A percentile compares a stretch with the other conserved stretches of the same genome.
Conservation (phyloP, 2,113 vertebrate species). For the Mirounga angustirostris region DNA sequence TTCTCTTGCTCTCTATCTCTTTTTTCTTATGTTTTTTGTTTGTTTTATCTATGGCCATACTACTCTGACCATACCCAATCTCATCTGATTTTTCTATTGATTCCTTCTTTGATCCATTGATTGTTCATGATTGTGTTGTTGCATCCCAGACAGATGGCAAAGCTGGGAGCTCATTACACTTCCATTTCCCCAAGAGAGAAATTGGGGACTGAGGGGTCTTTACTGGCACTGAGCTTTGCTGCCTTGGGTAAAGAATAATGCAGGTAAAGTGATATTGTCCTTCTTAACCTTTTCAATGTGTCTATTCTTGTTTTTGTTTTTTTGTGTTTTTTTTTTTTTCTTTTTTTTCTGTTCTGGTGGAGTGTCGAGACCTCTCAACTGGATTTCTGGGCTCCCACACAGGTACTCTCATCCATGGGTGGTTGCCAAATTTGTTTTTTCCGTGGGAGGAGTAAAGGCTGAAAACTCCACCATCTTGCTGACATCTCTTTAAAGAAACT, state of each 20-base stretch:
- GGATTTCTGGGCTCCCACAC: background rate
- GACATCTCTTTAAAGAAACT: background rate
- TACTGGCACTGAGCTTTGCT: background rate
- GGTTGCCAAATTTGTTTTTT: background rate
- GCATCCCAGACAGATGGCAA: background rate
- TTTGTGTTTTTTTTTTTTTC: background rate
- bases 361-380: background rate
- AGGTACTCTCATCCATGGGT: background rate
- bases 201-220: background rate
- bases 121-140: background rate
- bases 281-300: background rate
- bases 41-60: background rate
- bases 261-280: background rate
- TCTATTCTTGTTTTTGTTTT: background rate
- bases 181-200: background rate
- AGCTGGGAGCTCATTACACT: background rate
- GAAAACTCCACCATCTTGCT: background rate
- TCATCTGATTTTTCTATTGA: background rate
- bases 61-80: background rate
- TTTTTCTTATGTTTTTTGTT: background rate
- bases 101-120: background rate
- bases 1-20: background rate
- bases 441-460: background rate
- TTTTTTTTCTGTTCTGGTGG: fast-evolving
- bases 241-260: background rate